Percentiles rank a stretch among this genome's conserved stretches.
Conservation (phyloP, 2,113 vertebrate genomes). For the Amazona guildingii region DNA sequence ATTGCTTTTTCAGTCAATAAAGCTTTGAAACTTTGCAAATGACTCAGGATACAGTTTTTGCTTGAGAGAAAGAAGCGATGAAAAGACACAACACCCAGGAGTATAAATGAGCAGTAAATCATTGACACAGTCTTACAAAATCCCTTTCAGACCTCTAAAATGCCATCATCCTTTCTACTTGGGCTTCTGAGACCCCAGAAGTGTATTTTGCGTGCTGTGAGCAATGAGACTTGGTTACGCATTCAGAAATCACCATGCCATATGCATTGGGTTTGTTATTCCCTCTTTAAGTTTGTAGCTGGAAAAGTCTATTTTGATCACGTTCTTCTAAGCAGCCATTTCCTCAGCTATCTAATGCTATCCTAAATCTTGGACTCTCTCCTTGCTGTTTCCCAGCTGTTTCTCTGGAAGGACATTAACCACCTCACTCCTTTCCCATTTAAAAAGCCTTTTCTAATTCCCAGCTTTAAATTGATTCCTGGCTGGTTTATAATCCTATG, state of each 20-base stretch:
- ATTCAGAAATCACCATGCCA: not conserved
- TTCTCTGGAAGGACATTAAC: not conserved
- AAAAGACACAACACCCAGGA: not conserved
- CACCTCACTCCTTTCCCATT: not conserved
- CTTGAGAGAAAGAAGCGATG: slow-evolving; percentile 30
- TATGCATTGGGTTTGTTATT: not conserved
- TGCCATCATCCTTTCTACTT: not conserved
- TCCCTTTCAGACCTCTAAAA: slow-evolving; percentile 9
- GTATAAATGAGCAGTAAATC: not conserved
- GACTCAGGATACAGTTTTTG: not conserved
- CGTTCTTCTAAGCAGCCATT: not conserved
- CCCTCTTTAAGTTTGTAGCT: not conserved
- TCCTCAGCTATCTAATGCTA: not conserved
- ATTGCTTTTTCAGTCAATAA: slow-evolving; percentile 26
- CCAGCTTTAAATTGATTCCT: not conserved
- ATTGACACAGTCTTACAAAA: slow-evolving; percentile 8
- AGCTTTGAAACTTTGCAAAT: slow-evolving; percentile 14
- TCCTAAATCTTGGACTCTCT: not conserved
- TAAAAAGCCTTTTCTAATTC: slow-evolving; percentile 4
- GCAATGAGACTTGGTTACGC: not conserved
- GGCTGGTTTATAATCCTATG: not conserved
- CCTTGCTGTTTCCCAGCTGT: not conserved
- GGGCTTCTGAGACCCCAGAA: not conserved
- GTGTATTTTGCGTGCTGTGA: not conserved
- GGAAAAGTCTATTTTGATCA: not conserved